Percentiles rank a stretch among this genome's conserved stretches.
Evolutionary conservation across 2,797 vertebrate species (phyloP).

Genomic region (Alcedo quadribrachys): DNA sequence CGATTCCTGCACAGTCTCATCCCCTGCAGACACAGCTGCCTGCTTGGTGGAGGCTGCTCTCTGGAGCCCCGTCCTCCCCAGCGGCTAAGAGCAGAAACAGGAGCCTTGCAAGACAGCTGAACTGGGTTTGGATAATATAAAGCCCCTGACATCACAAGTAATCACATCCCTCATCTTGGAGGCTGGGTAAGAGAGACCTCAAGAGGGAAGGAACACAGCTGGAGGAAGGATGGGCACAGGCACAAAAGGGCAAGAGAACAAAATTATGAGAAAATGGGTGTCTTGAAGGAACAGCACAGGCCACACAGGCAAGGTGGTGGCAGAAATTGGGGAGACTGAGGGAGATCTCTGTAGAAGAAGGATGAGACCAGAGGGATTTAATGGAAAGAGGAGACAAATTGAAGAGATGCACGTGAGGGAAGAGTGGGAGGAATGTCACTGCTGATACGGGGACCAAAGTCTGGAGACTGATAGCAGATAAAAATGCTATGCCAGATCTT

Average conservation of each 20-base stretch:
- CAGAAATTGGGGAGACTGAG: background rate
- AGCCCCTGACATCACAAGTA: background rate
- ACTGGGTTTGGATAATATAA: background rate
- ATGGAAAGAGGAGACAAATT: background rate
- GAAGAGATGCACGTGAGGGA: background rate
- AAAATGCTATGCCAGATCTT: background rate
- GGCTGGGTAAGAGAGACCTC: background rate
- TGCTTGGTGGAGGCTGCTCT: background rate
- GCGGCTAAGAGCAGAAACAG: background rate
- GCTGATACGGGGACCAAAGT: background rate
- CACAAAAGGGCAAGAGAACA: background rate
- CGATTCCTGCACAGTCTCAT: background rate
- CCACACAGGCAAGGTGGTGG: background rate
- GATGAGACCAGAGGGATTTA: background rate
- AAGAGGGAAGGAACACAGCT: background rate
- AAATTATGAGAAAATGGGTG: background rate
- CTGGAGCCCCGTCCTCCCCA: background rate
- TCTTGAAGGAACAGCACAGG: background rate
- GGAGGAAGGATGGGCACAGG: rapidly evolving
- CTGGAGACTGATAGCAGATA: background rate
- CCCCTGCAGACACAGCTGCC: background rate
- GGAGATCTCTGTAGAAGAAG: background rate
- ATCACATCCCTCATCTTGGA: background rate
- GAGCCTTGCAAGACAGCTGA: background rate
- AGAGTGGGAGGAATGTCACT: rapidly evolving